Percentiles rank a stretch among this genome's conserved stretches.
phyloP scores from a whole-genome alignment of 2,113 vertebrate species.

The Protobothrops mucrosquamatus region DNA sequence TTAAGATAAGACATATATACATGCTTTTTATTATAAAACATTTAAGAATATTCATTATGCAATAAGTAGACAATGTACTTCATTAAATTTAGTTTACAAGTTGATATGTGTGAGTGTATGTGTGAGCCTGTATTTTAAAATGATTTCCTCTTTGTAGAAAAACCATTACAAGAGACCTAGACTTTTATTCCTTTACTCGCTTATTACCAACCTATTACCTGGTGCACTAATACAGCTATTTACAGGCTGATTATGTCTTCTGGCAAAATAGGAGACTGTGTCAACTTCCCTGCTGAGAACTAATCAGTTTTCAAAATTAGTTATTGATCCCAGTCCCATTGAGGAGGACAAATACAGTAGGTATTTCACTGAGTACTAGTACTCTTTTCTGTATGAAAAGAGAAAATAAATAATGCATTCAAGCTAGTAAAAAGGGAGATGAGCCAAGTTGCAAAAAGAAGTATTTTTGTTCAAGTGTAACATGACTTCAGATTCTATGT shows the following conservation, averaged over 20 bases:
- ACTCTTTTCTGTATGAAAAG: slow-evolving; percentile 54
- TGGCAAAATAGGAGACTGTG: slow-evolving; percentile 82
- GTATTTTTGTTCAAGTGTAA: slow-evolving; percentile 21
- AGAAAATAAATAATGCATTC: slow-evolving; percentile 63
- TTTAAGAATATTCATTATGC: slow-evolving; percentile 63
- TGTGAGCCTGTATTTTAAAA: slow-evolving; percentile 19
- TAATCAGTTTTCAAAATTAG: slow-evolving; percentile 99
- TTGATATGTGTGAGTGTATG: slow-evolving; percentile 24
- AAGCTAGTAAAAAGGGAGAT: slow-evolving; percentile 38
- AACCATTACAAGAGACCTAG: slow-evolving; percentile 54
- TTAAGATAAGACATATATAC: slow-evolving; percentile 63
- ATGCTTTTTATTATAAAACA: slow-evolving; percentile 60
- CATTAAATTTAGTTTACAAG: slow-evolving; percentile 51
- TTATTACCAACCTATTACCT: slow-evolving; percentile 71
- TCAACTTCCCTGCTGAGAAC: slow-evolving; percentile 86
- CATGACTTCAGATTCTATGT: neutral
- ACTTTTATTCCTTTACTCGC: slow-evolving; percentile 46
- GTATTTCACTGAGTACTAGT: slow-evolving; percentile 77
- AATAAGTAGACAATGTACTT: slow-evolving; percentile 58
- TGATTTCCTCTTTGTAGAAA: slow-evolving; percentile 47
- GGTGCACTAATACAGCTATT: slow-evolving; percentile 77
- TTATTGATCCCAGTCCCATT: slow-evolving; percentile 90
- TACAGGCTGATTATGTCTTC: slow-evolving; percentile 93
- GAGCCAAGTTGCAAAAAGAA: slow-evolving; percentile 40
- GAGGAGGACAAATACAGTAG: slow-evolving; percentile 77